Conservation (phyloP, 2,113 vertebrate genomes). For the human region GRCh38 chr11:7334001-7334500, state of each 20-base stretch:
- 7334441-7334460: not conserved
- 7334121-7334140: not conserved
- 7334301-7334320: slow-evolving; percentile 13
- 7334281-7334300: not conserved
- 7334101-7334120: not conserved
- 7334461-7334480: slow-evolving; percentile 15
- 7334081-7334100: not conserved
- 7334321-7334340: not conserved
- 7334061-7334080: not conserved
- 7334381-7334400: not conserved
- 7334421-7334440: not conserved
- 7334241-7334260: not conserved
- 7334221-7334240: not conserved
- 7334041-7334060: not conserved
- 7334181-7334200: not conserved
- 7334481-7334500: not conserved
- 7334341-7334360: not conserved
- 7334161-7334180: not conserved
- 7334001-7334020: not conserved
- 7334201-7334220: not conserved
- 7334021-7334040: not conserved
- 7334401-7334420: not conserved
- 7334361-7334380: not conserved
- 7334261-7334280: not conserved
- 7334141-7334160: not conserved